These are phyloP conservation scores for Meloidogyne chitwoodi DNA, from an alignment of 1,140 invertebrate genomes.

Conservation along the genomic window DNA sequence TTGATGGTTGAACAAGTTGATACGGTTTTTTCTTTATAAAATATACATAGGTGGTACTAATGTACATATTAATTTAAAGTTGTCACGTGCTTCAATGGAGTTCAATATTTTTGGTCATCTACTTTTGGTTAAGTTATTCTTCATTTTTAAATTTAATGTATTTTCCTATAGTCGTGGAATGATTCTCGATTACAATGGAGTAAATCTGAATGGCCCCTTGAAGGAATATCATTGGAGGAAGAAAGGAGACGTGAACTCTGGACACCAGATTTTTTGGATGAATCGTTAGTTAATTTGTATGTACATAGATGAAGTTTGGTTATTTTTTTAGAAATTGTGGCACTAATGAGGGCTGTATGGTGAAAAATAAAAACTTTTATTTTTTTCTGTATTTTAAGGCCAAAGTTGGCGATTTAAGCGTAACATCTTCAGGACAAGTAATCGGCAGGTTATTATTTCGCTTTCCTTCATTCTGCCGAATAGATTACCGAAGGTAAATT, in stretches of 20 bases:
- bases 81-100: constrained; percentile 43
- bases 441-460: constrained; percentile 41
- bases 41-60: neutral
- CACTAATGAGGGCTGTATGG: constrained; percentile 34
- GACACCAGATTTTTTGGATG: constrained; percentile 50
- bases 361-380: too few relatives aligned
- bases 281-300: constrained; percentile 32
- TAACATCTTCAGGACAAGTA: constrained; percentile 45
- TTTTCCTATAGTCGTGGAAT: constrained; percentile 48
- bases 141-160: neutral
- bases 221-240: constrained; percentile 42
- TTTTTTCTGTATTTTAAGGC: too few relatives aligned
- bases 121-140: constrained; percentile 33
- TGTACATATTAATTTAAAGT: constrained; percentile 30
- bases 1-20: constrained; percentile 46
- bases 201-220: constrained; percentile 44
- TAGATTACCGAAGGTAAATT: constrained; percentile 41
- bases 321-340: constrained; percentile 43
- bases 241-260: constrained; percentile 41
- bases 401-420: constrained; percentile 38
- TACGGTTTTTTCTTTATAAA: constrained; percentile 11
- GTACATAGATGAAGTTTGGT: neutral
- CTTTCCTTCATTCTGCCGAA: constrained; percentile 46
- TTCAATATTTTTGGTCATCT: constrained; percentile 55
- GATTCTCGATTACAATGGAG: constrained; percentile 50